Base-by-base conservation (phyloP, 1,140 invertebrate genomes). In the Dufourea novaeangliae region DNA sequence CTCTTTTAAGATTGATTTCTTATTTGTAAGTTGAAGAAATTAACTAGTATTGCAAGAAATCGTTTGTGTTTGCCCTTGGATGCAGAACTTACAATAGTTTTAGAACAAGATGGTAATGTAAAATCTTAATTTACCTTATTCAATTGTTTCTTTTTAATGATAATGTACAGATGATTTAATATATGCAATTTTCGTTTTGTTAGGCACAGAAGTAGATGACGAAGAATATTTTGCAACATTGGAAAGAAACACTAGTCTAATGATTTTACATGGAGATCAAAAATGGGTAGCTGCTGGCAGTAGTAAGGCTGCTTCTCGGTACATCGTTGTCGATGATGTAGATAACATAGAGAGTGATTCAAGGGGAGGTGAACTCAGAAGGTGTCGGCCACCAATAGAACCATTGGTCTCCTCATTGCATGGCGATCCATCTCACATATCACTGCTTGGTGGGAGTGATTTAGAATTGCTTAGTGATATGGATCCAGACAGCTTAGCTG, bases 171-270 rank as follows among this genome's bases (percentile, higher is more conserved):
- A 2, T 32, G 11, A 56, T 0, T 68, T 68, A 12, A 54, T 20
- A 54, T n/a, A n/a, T 27, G 12, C 25, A 11, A 41, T 63, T 61
- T 29, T 17, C 59, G 64, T 67, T n/a, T 11, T 78, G 86, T 34
- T 50, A 92, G 92, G 96, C 25, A 97, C 97, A 1, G 97, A 97
- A 93, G 96, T 97, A 44, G 97, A 97, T 83, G 96, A 97, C 86
- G 96, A 97, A 89, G 96, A 97, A 88, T 97, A 97, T 90, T 97
- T 97, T 90, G 95, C 94, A 44, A 97, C 96, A 1, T 92, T 97
- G 64, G 96, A 97, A 86, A 95, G 94, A 75, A 96, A 97, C 85
- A 97, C 96, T 10, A 95, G 94, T 86, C 92, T 97, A 79, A 97
- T 97, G 95, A 93, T 97, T 10, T 93, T 97, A 29, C 94, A 94